Evolutionary conservation across 2,113 vertebrate genomes (phyloP).

Genomic region (Prionailurus bengalensis): DNA sequence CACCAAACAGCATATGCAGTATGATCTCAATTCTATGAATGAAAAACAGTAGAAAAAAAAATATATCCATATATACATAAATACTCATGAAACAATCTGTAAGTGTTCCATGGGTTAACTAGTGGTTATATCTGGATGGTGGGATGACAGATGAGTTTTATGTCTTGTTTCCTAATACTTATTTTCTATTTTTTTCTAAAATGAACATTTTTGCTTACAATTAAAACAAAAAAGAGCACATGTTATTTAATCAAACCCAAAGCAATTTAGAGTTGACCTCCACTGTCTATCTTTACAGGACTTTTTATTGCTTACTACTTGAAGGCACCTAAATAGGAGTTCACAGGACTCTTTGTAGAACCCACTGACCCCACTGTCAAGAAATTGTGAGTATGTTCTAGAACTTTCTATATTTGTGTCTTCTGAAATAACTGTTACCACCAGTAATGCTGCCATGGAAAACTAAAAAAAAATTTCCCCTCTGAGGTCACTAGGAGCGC

Average conservation of each 20-base stretch:
- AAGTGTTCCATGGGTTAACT: background rate
- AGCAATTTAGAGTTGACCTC: slow-evolving; percentile 48
- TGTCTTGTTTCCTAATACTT: slow-evolving; percentile 8
- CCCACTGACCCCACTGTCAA: background rate
- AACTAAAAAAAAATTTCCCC: background rate
- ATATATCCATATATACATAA: background rate
- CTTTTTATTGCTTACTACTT: slow-evolving; percentile 13
- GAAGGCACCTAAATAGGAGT: slow-evolving; percentile 58
- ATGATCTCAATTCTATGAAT: background rate
- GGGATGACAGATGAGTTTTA: background rate
- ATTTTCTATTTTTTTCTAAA: background rate
- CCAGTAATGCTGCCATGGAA: background rate
- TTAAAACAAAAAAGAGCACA: background rate
- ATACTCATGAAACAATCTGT: background rate
- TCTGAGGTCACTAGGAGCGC: background rate
- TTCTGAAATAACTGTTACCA: slow-evolving; percentile 1
- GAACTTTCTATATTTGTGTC: background rate
- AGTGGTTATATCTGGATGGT: background rate
- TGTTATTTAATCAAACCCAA: slow-evolving; percentile 8
- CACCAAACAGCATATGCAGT: background rate
- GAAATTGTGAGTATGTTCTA: slow-evolving; percentile 69
- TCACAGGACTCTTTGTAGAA: background rate
- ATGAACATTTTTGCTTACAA: background rate
- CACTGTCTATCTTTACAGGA: slow-evolving; percentile 55
- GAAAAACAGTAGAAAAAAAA: background rate